Evolutionary conservation across 2,888 invertebrate genomes (phyloP).

Genomic region (Lysandra coridon): DNA sequence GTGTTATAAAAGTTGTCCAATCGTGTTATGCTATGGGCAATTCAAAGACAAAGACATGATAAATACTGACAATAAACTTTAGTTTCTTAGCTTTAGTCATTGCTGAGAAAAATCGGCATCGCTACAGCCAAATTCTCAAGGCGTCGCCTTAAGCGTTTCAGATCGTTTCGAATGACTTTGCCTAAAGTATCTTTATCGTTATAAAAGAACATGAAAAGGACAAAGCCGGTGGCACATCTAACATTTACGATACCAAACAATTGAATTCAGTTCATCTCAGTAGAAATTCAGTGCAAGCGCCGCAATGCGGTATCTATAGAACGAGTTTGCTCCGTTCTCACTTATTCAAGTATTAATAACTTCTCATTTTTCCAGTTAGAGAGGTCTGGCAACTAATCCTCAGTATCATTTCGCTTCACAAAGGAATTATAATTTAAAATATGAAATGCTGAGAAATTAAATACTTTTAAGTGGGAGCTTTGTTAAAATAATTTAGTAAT

Average conservation of each 20-base stretch:
- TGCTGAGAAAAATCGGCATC: too few species aligned
- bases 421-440: neutral
- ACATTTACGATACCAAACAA: constrained; percentile 23
- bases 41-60: too few species aligned
- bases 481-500: neutral
- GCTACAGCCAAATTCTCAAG: too few species aligned
- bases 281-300: constrained; percentile 19
- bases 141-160: neutral
- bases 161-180: neutral
- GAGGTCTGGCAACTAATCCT: constrained; percentile 15
- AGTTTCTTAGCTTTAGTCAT: too few species aligned
- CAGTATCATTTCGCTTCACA: neutral
- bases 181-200: neutral
- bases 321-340: constrained; percentile 1
- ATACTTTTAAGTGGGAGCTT: neutral
- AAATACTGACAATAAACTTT: too few species aligned
- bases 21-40: too few species aligned
- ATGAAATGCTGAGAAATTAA: neutral
- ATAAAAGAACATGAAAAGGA: neutral
- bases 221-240: neutral
- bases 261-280: constrained; percentile 25
- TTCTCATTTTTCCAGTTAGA: constrained; percentile 28
- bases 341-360: constrained; percentile 23
- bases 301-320: constrained; percentile 29
- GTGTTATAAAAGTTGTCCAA: too few species aligned